A percentile compares a stretch with the other conserved stretches of the same genome.
phyloP scores from a whole-genome alignment of 1,140 invertebrate genomes.

The Drosophila teissieri region DNA sequence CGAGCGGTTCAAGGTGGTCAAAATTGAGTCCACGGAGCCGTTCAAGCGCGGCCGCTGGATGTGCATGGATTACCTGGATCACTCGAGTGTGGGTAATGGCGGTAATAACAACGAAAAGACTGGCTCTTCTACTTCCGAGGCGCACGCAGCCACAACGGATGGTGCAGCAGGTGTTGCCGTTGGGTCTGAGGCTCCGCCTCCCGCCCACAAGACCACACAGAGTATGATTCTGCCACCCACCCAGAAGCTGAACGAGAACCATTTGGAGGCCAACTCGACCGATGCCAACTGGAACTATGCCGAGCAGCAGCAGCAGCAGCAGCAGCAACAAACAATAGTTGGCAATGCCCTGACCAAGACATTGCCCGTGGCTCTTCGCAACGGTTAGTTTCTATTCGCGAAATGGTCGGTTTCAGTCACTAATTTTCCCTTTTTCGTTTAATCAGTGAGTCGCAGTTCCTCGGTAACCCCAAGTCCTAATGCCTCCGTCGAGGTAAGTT shows the following conservation, averaged over 20 bases:
- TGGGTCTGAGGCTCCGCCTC: conserved; percentile 7
- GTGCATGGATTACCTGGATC: conserved; percentile 97
- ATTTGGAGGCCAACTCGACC: conserved; percentile 67
- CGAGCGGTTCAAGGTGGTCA: conserved; percentile 97
- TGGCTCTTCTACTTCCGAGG: conserved; percentile 59
- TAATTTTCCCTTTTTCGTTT: no score
- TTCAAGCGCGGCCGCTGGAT: conserved; percentile 97
- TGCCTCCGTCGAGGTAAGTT: no score
- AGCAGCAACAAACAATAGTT: conserved; percentile 9
- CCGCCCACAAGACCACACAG: conserved; percentile 76
- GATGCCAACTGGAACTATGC: conserved; percentile 82
- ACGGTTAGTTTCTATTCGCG: no score
- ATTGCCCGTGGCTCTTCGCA: no score
- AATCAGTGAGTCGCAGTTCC: no score
- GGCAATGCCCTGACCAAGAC: no score
- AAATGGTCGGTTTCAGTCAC: no score
- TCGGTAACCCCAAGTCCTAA: no score
- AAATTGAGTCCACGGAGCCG: conserved; percentile 97
- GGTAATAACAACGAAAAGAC: conserved; percentile 80
- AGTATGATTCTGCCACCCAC: conserved; percentile 81
- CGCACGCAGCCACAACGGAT: conserved; percentile 25
- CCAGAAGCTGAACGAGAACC: conserved; percentile 70
- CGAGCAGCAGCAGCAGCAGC: conserved; percentile 40
- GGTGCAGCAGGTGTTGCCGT: conserved; percentile 12
- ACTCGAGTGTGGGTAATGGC: conserved; percentile 85